phyloP scores from a whole-genome alignment of 2,797 vertebrate genomes.

The Phoeniculus purpureus region DNA sequence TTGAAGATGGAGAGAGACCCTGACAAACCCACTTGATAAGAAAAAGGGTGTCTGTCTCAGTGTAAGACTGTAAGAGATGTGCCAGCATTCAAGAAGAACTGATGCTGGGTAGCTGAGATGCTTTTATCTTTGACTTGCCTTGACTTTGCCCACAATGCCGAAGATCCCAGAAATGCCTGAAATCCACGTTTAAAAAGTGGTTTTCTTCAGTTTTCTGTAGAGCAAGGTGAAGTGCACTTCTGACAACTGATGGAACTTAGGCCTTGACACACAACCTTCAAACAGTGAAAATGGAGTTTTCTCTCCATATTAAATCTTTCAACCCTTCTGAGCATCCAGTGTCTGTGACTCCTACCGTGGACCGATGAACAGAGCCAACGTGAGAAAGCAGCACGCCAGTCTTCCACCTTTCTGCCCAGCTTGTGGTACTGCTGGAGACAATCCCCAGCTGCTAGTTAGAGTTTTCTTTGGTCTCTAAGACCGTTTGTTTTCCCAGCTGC shows the following conservation, averaged over 20 bases:
- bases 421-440: not conserved
- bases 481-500: not conserved
- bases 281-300: not conserved
- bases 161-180: not conserved
- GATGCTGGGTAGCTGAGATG: not conserved
- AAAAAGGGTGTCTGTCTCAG: not conserved
- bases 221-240: not conserved
- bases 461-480: not conserved
- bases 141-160: not conserved
- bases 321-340: not conserved
- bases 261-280: not conserved
- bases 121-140: not conserved
- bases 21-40: not conserved
- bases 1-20: not conserved
- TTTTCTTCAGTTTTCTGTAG: not conserved
- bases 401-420: not conserved
- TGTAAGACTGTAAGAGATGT: not conserved
- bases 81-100: not conserved
- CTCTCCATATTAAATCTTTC: not conserved
- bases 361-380: rapidly evolving
- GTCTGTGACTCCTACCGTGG: not conserved
- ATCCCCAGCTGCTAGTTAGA: not conserved
- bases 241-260: not conserved
- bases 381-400: not conserved
- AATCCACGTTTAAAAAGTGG: not conserved